Evolutionary conservation across 2,113 vertebrate species (phyloP), one percentile per base, ranked within the genome.

Genomic region (Bagarius yarrelli): DNA sequence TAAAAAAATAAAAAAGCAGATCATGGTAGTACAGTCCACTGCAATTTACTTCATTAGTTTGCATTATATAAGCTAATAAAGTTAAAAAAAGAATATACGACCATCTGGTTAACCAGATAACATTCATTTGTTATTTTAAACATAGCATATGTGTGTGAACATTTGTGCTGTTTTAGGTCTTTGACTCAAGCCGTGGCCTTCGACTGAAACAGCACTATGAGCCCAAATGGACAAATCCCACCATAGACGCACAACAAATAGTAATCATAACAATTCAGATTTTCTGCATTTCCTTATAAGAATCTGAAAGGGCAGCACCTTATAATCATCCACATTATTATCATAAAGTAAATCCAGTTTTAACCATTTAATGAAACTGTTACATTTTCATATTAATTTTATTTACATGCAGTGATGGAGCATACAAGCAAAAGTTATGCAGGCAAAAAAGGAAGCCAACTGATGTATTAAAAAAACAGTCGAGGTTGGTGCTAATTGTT

Each of bases 41-140:
- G 4, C n/a, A 70, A 2, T 50, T 70, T 13, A 70, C n/a, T 69
- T 69, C 14, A 69, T 2, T 69, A 25, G 36, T 25, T 47, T 70
- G 2, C 8, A 50, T 70, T 8, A 3, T 70, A 47, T 2, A 50
- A 50, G 15, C 44, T 47, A 50, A 70, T 25, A 50, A n/a, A 70
- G 15, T 70, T 70, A 47, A 70, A 70, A 69, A 50, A 50, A 23
- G 15, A 18, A 70, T 27, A 27, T 6, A 70, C 25, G n/a, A 70
- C 67, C 66, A 69, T 47, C 34, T 70, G 40, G 67, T 70, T 70
- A 50, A 21, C 66, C 47, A 47, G 66, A 13, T 69, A 40, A 69
- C 47, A 69, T 69, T 40, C 44, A 44, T 69, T 25, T 69, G 66
- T 25, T 69, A 47, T 69, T 69, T 69, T 47, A 69, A 69, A 69